These are phyloP conservation scores for Neodiprion fabricii DNA, from an alignment of 1,140 invertebrate genomes.

Conservation along the genomic window DNA sequence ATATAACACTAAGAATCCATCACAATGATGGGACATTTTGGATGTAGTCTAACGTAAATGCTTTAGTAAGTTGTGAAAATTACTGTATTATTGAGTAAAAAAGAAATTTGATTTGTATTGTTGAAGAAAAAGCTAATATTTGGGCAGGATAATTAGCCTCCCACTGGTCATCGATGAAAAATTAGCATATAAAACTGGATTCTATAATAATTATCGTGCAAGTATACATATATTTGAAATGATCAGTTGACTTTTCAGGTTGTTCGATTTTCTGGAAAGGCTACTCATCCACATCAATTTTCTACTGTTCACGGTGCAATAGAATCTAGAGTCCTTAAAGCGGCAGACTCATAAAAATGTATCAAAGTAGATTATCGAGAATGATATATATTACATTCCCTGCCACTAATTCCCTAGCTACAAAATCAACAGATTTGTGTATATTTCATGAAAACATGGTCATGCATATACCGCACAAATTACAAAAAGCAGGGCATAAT, in stretches of 20 bases:
- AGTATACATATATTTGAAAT: slow-evolving; percentile 27
- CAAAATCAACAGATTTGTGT: background rate
- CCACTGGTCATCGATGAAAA: slow-evolving; percentile 29
- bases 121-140: slow-evolving; percentile 31
- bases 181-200: background rate
- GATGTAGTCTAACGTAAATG: too few species aligned
- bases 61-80: too few species aligned
- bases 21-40: too few species aligned
- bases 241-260: slow-evolving; percentile 38
- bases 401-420: background rate
- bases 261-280: slow-evolving; percentile 77
- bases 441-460: too few species aligned
- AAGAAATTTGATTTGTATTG: too few species aligned
- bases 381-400: too few species aligned
- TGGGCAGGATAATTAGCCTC: slow-evolving; percentile 36
- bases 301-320: slow-evolving; percentile 84
- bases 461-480: too few species aligned
- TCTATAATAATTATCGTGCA: background rate
- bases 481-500: background rate
- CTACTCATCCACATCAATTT: slow-evolving; percentile 71
- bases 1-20: background rate
- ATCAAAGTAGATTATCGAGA: background rate
- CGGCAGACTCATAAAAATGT: slow-evolving; percentile 63
- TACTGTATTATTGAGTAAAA: too few species aligned
- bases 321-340: slow-evolving; percentile 79